Evolutionary conservation across 37 sponge, comb jelly and placozoan species (phyloP).

Genomic region (Chondrosia reniformis): DNA sequence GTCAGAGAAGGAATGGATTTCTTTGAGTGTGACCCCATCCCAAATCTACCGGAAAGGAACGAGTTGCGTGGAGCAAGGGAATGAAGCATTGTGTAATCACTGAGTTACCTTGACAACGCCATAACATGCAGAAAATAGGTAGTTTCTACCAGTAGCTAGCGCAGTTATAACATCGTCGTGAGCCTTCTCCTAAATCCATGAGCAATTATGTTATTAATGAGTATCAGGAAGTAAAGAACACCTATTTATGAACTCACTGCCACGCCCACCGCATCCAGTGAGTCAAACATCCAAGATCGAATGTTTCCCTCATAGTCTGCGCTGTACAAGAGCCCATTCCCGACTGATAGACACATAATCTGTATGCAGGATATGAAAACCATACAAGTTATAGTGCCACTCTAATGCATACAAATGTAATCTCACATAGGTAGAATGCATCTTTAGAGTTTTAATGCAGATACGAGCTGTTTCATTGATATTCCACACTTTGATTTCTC

Average conservation of each 20-base stretch:
- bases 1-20: slow-evolving; percentile 47
- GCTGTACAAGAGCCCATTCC: slow-evolving; percentile 65
- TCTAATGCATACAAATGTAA: neutral
- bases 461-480: slow-evolving; percentile 70
- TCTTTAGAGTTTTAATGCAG: slow-evolving; percentile 74
- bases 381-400: too few species aligned
- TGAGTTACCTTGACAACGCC: slow-evolving; percentile 66
- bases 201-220: too few species aligned
- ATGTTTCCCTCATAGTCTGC: slow-evolving; percentile 70
- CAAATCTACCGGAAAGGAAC: slow-evolving; percentile 39
- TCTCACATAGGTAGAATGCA: slow-evolving; percentile 73
- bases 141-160: slow-evolving; percentile 59
- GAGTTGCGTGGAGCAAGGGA: neutral
- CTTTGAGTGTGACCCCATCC: slow-evolving; percentile 69
- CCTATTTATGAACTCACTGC: neutral
- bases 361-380: slow-evolving; percentile 9
- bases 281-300: slow-evolving; percentile 72
- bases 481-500: slow-evolving; percentile 83
- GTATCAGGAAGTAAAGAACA: too few species aligned
- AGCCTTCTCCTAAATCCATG: too few species aligned
- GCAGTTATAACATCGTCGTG: slow-evolving; percentile 75
- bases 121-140: slow-evolving; percentile 62
- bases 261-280: slow-evolving; percentile 56
- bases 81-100: neutral
- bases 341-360: slow-evolving; percentile 68